Evolutionary conservation across 2,797 vertebrate genomes (phyloP).

Genomic region (Megalops cyprinoides): DNA sequence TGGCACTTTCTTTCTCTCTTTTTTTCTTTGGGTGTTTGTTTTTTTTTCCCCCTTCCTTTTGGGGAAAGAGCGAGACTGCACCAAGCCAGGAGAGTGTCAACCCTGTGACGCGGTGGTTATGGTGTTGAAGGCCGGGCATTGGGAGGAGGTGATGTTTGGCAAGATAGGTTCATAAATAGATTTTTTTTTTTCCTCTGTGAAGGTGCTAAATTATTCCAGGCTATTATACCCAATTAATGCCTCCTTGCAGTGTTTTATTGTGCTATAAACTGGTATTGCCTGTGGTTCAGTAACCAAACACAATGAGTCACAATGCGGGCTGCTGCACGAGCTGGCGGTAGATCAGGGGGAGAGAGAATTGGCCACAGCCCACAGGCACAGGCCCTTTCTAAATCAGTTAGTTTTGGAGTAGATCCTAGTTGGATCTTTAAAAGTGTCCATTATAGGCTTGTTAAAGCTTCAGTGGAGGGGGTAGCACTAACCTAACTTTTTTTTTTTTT

Average conservation of each 20-base stretch:
- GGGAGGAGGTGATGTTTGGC: constrained; percentile 41
- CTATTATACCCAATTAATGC: constrained; percentile 90
- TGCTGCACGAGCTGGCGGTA: constrained; percentile 73
- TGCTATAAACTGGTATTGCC: constrained; percentile 89
- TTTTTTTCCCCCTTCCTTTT: constrained; percentile 40
- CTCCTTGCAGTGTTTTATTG: constrained; percentile 91
- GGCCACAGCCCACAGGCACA: constrained; percentile 39
- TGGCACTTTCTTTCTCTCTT: constrained; percentile 33
- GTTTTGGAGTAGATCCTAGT: constrained; percentile 84
- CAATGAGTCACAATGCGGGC: constrained; percentile 80
- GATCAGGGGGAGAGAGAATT: constrained; percentile 55
- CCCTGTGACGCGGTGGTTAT: constrained; percentile 8
- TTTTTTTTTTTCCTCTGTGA: constrained; percentile 64
- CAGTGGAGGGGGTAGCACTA: constrained; percentile 71
- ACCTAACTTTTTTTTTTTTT: constrained; percentile 72
- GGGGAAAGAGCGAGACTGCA: no score
- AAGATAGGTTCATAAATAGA: constrained; percentile 47
- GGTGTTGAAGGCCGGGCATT: background rate
- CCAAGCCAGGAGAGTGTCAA: background rate
- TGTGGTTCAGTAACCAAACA: constrained; percentile 91
- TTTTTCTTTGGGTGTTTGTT: constrained; percentile 52
- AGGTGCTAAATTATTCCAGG: constrained; percentile 81
- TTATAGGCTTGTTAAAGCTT: constrained; percentile 83
- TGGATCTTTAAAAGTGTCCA: constrained; percentile 76
- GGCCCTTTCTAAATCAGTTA: constrained; percentile 79